Evolutionary conservation across 2,888 invertebrate genomes (phyloP).

Genomic region (Drosophila borealis): DNA sequence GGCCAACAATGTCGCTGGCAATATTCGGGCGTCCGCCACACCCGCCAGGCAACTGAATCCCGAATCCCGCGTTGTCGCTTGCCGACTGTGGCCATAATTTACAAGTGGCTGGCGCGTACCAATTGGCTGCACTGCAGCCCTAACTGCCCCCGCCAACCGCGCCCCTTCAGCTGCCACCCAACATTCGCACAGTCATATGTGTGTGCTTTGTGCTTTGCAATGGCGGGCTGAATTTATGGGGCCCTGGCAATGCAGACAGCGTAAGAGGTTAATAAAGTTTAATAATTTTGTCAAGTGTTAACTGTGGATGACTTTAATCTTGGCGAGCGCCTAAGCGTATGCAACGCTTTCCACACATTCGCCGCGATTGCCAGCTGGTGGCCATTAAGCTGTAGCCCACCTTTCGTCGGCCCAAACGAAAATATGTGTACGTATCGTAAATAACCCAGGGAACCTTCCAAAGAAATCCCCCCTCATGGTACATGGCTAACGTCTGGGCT

Average conservation of each 20-base stretch:
- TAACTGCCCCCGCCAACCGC: not conserved
- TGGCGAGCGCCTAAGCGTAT: constrained; percentile 45
- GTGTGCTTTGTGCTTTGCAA: constrained; percentile 59
- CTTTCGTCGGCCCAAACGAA: constrained; percentile 29
- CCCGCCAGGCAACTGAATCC: not conserved
- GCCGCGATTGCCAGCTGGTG: constrained; percentile 40
- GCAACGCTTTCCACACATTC: constrained; percentile 21
- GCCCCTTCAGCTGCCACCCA: not conserved
- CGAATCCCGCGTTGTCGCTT: constrained; percentile 21
- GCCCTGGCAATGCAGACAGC: constrained; percentile 49
- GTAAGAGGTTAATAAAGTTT: constrained; percentile 73
- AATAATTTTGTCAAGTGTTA: constrained; percentile 72
- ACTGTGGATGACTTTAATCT: constrained; percentile 63
- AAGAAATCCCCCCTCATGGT: not conserved
- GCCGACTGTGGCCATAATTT: constrained; percentile 68
- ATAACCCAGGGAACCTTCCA: constrained; percentile 27
- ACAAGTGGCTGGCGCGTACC: constrained; percentile 63
- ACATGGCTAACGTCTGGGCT: not conserved
- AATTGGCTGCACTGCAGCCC: constrained; percentile 60
- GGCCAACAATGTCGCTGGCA: constrained; percentile 21
- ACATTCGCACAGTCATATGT: constrained; percentile 17
- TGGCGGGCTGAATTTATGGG: constrained; percentile 56
- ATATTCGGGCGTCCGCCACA: not conserved
- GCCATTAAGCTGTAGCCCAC: constrained; percentile 42
- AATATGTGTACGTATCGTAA: constrained; percentile 45